These are phyloP conservation scores for Melinaea marsaeus DNA, from an alignment of 2,888 invertebrate species.

Conservation along the genomic window DNA sequence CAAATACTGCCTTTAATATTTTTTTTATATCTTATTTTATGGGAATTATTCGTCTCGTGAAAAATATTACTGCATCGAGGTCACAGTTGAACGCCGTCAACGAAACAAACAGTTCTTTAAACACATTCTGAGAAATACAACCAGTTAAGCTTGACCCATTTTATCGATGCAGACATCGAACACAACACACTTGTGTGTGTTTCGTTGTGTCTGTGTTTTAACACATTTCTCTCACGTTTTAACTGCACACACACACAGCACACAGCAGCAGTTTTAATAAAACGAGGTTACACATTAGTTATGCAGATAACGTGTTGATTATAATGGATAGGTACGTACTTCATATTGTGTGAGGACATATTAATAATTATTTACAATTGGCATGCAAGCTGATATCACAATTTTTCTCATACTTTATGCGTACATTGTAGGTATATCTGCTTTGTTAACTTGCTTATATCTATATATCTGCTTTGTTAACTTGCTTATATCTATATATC, in stretches of 20 bases:
- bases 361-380: conserved; percentile 18
- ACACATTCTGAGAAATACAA: conserved; percentile 21
- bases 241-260: conserved; percentile 2
- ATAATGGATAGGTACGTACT: conserved; percentile 9
- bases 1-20: background rate
- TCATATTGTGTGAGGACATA: conserved; percentile 23
- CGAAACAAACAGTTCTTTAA: conserved; percentile 26
- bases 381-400: background rate
- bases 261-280: conserved; percentile 16
- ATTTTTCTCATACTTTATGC: too few relatives aligned
- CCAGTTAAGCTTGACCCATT: conserved; percentile 24
- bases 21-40: conserved; percentile 1
- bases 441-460: too few relatives aligned
- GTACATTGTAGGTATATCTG: too few relatives aligned
- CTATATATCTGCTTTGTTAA: too few relatives aligned
- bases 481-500: too few relatives aligned
- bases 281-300: conserved; percentile 22
- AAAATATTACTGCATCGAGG: conserved; percentile 17
- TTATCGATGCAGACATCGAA: conserved; percentile 8
- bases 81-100: conserved; percentile 21
- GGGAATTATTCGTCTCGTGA: conserved; percentile 6
- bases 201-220: conserved; percentile 10
- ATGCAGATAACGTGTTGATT: conserved; percentile 21
- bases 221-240: conserved; percentile 13
- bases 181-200: background rate